Percentiles rank a stretch among this genome's conserved stretches.
Evolutionary conservation across 1,140 invertebrate species (phyloP).

Genomic region (Spodoptera litura): DNA sequence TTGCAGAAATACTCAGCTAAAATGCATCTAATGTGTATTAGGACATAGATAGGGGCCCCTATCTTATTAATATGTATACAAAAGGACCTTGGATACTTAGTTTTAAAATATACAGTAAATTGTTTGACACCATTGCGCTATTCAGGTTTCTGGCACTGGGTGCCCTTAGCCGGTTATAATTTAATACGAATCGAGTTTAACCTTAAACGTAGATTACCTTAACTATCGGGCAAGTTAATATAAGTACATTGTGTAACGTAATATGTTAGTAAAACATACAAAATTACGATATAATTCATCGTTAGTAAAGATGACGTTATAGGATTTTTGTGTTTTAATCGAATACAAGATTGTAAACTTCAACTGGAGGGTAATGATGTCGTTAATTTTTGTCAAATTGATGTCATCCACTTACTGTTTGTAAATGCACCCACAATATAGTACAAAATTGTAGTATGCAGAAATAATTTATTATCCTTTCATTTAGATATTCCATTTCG

Average conservation of each 20-base stretch:
- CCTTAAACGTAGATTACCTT: constrained; percentile 13
- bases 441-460: too few species aligned
- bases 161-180: constrained; percentile 50
- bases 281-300: too few species aligned
- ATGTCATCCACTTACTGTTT: too few species aligned
- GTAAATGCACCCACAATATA: too few species aligned
- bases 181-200: background rate
- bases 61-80: background rate
- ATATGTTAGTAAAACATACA: background rate
- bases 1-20: background rate
- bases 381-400: too few species aligned
- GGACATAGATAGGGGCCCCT: constrained; percentile 19
- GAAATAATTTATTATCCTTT: too few species aligned
- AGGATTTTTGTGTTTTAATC: too few species aligned
- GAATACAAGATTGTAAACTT: too few species aligned
- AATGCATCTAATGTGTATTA: constrained; percentile 4
- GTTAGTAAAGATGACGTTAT: too few species aligned
- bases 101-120: constrained; percentile 23
- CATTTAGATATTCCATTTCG: too few species aligned
- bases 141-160: constrained; percentile 56
- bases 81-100: constrained; percentile 6
- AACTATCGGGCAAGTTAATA: background rate
- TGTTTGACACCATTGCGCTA: constrained; percentile 24
- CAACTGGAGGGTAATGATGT: too few species aligned
- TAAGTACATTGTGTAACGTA: background rate